phyloP scores from a whole-genome alignment of 2,113 vertebrate species.

The Alethe diademata region DNA sequence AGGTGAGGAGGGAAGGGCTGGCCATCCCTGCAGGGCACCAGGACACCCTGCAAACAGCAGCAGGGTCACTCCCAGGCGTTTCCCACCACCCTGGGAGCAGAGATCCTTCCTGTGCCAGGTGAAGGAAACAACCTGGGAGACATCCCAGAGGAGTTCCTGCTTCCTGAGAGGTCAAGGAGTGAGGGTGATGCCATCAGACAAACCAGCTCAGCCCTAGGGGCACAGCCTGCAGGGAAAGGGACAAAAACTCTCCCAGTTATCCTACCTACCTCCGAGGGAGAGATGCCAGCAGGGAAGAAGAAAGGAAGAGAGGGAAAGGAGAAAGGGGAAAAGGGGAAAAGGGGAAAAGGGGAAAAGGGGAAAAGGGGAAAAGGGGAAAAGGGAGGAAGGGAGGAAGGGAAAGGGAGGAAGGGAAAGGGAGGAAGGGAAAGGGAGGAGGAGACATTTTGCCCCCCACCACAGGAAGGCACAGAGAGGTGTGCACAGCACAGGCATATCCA shows the following conservation, averaged over 20 bases:
- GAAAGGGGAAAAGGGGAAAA: neutral
- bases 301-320: too few species aligned
- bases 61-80: rapidly evolving
- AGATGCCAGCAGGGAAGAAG: rapidly evolving
- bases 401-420: too few species aligned
- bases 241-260: rapidly evolving
- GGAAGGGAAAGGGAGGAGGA: too few species aligned
- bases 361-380: neutral
- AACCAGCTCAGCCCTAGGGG: neutral
- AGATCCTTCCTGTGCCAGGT: neutral
- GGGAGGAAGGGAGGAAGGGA: neutral
- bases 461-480: neutral
- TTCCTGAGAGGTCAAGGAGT: rapidly evolving
- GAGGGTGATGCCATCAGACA: neutral
- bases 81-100: neutral
- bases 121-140: neutral
- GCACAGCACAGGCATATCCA: neutral
- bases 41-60: neutral
- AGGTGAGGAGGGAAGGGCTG: neutral
- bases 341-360: too few species aligned
- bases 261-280: neutral
- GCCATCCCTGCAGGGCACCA: neutral
- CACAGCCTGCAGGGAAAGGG: too few species aligned
- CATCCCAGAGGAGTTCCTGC: neutral
- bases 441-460: neutral